Conservation (phyloP, 2,888 invertebrate genomes). For the Drosophila pseudotalamancana region DNA sequence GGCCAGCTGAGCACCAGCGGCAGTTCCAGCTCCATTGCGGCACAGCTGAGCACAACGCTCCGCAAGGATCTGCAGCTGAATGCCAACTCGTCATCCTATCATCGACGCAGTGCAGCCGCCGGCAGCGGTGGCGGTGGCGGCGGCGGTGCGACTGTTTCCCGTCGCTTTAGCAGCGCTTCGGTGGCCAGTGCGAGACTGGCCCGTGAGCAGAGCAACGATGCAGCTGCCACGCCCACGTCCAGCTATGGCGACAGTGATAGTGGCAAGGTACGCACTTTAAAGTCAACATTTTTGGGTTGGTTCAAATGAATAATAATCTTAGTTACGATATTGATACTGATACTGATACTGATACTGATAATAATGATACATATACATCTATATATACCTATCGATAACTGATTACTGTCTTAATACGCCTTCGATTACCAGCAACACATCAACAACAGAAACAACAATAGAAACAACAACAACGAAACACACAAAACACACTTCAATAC, state of each 20-base stretch:
- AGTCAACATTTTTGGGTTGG: conserved; percentile 85
- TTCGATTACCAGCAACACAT: conserved; percentile 58
- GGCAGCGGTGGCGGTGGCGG: conserved; percentile 30
- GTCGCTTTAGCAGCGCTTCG: conserved; percentile 81
- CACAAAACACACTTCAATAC: conserved; percentile 29
- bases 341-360: conserved; percentile 42
- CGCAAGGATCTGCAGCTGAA: conserved; percentile 80
- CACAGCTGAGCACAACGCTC: conserved; percentile 76
- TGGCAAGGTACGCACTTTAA: conserved; percentile 85
- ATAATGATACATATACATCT: conserved; percentile 52
- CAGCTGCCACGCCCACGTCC: conserved; percentile 60
- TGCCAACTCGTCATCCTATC: conserved; percentile 55
- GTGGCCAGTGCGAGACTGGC: conserved; percentile 53
- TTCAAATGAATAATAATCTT: conserved; percentile 82
- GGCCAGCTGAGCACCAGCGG: conserved; percentile 24
- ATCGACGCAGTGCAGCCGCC: conserved; percentile 33
- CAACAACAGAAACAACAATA: conserved; percentile 38
- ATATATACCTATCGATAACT: conserved; percentile 59
- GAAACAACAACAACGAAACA: conserved; percentile 27
- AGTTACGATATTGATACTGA: conserved; percentile 56
- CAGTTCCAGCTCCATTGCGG: conserved; percentile 65
- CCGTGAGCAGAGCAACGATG: conserved; percentile 45
- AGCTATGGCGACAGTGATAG: conserved; percentile 82
- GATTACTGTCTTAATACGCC: conserved; percentile 71
- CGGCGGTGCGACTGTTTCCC: conserved; percentile 41